Conservation (phyloP, 1,140 invertebrate species). For the Drosophila albomicans region DNA sequence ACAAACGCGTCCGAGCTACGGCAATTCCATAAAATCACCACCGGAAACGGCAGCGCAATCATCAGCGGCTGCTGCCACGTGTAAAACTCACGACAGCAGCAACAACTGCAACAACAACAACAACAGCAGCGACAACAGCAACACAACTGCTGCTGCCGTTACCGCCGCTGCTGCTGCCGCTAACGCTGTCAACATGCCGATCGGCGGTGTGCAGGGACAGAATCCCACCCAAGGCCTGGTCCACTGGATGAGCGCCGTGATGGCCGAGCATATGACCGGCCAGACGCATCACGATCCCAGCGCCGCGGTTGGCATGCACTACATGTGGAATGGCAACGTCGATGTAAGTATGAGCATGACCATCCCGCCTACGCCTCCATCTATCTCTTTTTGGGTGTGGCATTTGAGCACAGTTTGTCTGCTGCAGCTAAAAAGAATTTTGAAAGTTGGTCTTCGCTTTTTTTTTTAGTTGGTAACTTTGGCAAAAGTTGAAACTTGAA, state of each 20-base stretch:
- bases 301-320: conserved; percentile 88
- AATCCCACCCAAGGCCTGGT: conserved; percentile 90
- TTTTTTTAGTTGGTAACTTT: conserved; percentile 9
- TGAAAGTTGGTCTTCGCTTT: not conserved
- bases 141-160: conserved; percentile 57
- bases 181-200: conserved; percentile 79
- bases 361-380: not conserved
- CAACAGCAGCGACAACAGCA: conserved; percentile 38
- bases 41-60: conserved; percentile 59
- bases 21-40: conserved; percentile 76
- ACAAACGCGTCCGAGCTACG: conserved; percentile 71
- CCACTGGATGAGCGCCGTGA: conserved; percentile 92
- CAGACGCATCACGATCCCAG: conserved; percentile 88
- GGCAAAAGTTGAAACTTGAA: conserved; percentile 17
- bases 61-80: conserved; percentile 56
- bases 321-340: conserved; percentile 89
- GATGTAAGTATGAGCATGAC: conserved; percentile 85
- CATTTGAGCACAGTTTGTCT: conserved; percentile 9
- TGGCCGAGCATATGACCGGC: conserved; percentile 92
- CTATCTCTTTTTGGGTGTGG: not conserved
- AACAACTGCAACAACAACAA: conserved; percentile 32
- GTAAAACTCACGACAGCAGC: conserved; percentile 61
- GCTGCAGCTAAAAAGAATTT: not conserved
- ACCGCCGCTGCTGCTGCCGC: conserved; percentile 61
- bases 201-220: conserved; percentile 86